Evolutionary conservation across 2,888 invertebrate species (phyloP).

Genomic region (Trissolcus brochymenae): DNA sequence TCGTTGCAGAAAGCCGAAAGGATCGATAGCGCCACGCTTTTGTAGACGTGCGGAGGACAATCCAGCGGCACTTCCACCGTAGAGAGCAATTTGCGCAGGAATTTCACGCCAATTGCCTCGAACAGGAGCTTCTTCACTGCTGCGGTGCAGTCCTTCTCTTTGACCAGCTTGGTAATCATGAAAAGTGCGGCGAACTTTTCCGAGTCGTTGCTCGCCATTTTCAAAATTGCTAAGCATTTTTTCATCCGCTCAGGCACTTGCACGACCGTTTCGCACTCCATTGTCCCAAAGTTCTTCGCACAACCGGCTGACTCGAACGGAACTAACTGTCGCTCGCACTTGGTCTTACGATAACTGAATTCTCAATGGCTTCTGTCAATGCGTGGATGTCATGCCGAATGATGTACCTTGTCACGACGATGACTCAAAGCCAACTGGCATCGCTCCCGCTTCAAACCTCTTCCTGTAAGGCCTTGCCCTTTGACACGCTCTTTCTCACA

Average conservation of each 20-base stretch:
- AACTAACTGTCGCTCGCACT: slow-evolving; percentile 33
- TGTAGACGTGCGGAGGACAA: slow-evolving; percentile 92
- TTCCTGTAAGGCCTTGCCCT: slow-evolving; percentile 74
- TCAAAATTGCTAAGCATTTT: slow-evolving; percentile 89
- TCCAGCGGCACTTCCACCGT: slow-evolving; percentile 88
- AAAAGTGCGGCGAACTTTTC: slow-evolving; percentile 94
- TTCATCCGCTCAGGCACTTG: slow-evolving; percentile 87
- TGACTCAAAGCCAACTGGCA: slow-evolving; percentile 70
- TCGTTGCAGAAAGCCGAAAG: slow-evolving; percentile 91
- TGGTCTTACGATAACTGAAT: slow-evolving; percentile 37
- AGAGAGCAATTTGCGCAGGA: slow-evolving; percentile 87
- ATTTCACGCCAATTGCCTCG: slow-evolving; percentile 92
- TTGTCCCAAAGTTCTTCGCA: slow-evolving; percentile 12
- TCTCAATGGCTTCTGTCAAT: slow-evolving; percentile 37
- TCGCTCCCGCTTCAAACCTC: slow-evolving; percentile 61
- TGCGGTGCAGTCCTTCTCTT: slow-evolving; percentile 87
- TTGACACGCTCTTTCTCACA: slow-evolving; percentile 68
- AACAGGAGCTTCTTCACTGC: slow-evolving; percentile 87
- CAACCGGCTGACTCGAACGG: background rate
- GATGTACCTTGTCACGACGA: slow-evolving; percentile 46
- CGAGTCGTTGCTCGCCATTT: slow-evolving; percentile 88
- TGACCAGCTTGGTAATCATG: slow-evolving; percentile 93
- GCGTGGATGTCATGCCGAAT: slow-evolving; percentile 39
- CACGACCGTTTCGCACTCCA: slow-evolving; percentile 45
- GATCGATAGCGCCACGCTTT: slow-evolving; percentile 92